Evolutionary conservation across 2,797 vertebrate genomes (phyloP).

Genomic region (Adrianichthys oophorus): DNA sequence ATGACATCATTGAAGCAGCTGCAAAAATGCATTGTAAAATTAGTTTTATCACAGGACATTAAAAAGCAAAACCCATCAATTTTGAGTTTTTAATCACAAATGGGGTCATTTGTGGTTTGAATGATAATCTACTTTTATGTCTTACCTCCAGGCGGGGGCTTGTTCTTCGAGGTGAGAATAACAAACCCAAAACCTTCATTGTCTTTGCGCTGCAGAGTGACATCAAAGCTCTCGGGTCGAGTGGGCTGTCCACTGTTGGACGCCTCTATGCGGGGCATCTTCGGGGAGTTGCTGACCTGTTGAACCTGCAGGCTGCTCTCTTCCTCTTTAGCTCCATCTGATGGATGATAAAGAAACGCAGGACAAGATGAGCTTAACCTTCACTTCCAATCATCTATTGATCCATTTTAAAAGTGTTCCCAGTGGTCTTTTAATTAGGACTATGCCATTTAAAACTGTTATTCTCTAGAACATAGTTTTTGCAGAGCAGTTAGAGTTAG

Average conservation of each 20-base stretch:
- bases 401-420: no score
- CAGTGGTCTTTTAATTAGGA: no score
- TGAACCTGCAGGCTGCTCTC: conserved; percentile 56
- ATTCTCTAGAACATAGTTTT: no score
- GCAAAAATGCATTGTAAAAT: no score
- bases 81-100: no score
- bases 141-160: conserved; percentile 94
- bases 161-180: conserved; percentile 97
- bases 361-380: background rate
- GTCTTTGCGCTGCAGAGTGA: conserved; percentile 89
- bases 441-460: no score
- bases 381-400: no score
- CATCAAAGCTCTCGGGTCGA: conserved; percentile 83
- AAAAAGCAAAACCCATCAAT: no score
- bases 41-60: no score
- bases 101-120: background rate
- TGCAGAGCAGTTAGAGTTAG: no score
- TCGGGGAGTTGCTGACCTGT: conserved; percentile 84
- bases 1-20: no score
- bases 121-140: background rate
- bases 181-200: conserved; percentile 97
- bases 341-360: background rate
- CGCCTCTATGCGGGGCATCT: conserved; percentile 63
- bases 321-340: conserved; percentile 75
- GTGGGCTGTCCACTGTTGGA: conserved; percentile 26